Base-by-base conservation (phyloP, 2,888 invertebrate species). In the Ferrisia virgata region DNA sequence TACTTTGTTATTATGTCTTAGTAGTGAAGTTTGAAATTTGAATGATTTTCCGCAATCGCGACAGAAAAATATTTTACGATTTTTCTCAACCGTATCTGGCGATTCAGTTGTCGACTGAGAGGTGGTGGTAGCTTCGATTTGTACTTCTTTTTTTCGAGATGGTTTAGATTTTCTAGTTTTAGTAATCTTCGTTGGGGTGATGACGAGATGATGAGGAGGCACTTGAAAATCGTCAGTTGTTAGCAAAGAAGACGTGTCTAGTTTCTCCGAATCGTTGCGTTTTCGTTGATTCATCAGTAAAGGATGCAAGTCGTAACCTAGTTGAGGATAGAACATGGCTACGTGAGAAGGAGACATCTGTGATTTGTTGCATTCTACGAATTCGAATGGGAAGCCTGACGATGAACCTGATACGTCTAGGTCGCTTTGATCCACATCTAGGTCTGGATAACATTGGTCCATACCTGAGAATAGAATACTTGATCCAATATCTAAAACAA, bases 1-100 rank as follows among this genome's bases (percentile, higher is more conserved):
- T 11, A 87, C 87, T 84, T 87, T 87, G 69, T 87, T 87, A 79
- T 87, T 87, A 81, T 87, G 87, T 53, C 87, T 86, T 53, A 87
- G 85, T 31, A 87, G 85, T 5, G 87, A 87, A 28, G 87, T 87
- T 78, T 87, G 87, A 64, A 87, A 87, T 82, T 87, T 87, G 83
- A 87, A 87, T 4, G 87, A 85, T 85, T 87, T 87, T 33, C 86
- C 86, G 43, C 87, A 87, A 31, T 86, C 86, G 39, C 86, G 85
- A 84, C 87, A 87, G 80, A 85, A 86, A 82, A 87, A 87, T 9
- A 86, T 85, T 82, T 87, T 87, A n/a, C 86, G 85, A 47, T 86
- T 85, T 81, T 86, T 86, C 18, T 84, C 84, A 2, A 40, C 18
- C 2, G 18, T 18, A 11, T 83, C 76, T 2, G 47, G 1, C 5